Conservation (phyloP, 2,888 invertebrate genomes). For the Deilephila porcellus region DNA sequence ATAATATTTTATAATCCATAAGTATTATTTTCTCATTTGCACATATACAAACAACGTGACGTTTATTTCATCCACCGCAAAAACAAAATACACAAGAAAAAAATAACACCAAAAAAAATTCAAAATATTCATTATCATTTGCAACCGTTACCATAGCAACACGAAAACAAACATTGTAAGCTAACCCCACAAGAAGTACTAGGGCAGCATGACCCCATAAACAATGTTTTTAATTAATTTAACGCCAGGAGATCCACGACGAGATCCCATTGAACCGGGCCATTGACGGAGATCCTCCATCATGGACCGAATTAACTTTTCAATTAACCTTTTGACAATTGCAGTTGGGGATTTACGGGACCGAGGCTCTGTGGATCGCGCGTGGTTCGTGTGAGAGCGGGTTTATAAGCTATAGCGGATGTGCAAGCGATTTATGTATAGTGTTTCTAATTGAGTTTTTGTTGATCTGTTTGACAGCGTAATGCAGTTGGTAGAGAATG, state of each 20-base stretch:
- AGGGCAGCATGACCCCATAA: not conserved
- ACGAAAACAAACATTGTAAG: not conserved
- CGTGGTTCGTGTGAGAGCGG: not conserved
- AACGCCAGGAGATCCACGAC: slow-evolving; percentile 21
- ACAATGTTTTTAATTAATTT: slow-evolving; percentile 25
- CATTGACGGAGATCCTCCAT: slow-evolving; percentile 20
- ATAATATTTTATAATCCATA: too few relatives aligned
- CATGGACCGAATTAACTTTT: slow-evolving; percentile 30
- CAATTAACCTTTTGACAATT: slow-evolving; percentile 31
- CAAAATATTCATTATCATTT: too few relatives aligned
- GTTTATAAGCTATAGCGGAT: not conserved
- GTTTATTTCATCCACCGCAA: too few relatives aligned
- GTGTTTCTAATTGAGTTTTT: too few relatives aligned
- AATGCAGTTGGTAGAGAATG: too few relatives aligned
- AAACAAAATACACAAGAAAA: too few relatives aligned
- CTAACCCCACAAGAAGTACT: not conserved
- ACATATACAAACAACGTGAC: too few relatives aligned
- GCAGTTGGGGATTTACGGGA: slow-evolving; percentile 18
- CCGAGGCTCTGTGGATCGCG: not conserved
- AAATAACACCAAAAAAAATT: too few relatives aligned
- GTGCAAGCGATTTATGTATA: not conserved
- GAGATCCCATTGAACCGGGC: slow-evolving; percentile 10
- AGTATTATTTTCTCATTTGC: too few relatives aligned
- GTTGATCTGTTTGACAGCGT: too few relatives aligned
- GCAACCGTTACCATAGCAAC: not conserved